These are phyloP conservation scores for Gymnogyps californianus DNA, from an alignment of 2,113 vertebrate species.

Conservation along the genomic window DNA sequence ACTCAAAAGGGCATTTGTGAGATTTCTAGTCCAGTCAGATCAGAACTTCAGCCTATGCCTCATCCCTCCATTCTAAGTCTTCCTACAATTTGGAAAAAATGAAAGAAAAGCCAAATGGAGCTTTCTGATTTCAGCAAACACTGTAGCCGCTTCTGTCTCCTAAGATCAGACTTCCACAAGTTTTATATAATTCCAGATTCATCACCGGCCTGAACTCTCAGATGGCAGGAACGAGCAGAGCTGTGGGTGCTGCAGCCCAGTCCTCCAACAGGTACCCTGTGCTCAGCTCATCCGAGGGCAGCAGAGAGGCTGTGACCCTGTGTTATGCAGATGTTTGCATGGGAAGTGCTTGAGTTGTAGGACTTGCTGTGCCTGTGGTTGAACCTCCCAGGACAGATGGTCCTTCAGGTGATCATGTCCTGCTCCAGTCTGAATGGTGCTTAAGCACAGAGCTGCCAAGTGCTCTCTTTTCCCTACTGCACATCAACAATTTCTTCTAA, in stretches of 20 bases:
- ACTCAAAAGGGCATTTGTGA: background rate
- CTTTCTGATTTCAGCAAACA: background rate
- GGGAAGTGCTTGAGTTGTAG: background rate
- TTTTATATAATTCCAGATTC: background rate
- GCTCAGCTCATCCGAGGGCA: background rate
- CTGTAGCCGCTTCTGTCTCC: background rate
- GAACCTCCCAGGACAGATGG: background rate
- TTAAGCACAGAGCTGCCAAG: background rate
- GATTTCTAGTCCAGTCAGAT: background rate
- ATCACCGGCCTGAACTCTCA: background rate
- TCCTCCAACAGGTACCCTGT: background rate
- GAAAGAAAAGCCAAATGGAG: background rate
- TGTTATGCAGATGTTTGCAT: background rate
- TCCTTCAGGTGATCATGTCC: background rate
- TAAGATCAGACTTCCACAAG: background rate
- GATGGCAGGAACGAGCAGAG: background rate
- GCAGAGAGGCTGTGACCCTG: background rate
- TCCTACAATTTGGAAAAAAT: background rate
- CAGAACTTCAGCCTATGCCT: background rate
- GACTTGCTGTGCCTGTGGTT: background rate
- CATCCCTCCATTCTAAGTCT: background rate
- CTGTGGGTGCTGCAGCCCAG: background rate
- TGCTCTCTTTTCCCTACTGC: background rate
- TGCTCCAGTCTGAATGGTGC: background rate
- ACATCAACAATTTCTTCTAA: background rate